Base-by-base conservation (phyloP, 92 coral and sea anemone species). In the Zoanthus sansibaricus region DNA sequence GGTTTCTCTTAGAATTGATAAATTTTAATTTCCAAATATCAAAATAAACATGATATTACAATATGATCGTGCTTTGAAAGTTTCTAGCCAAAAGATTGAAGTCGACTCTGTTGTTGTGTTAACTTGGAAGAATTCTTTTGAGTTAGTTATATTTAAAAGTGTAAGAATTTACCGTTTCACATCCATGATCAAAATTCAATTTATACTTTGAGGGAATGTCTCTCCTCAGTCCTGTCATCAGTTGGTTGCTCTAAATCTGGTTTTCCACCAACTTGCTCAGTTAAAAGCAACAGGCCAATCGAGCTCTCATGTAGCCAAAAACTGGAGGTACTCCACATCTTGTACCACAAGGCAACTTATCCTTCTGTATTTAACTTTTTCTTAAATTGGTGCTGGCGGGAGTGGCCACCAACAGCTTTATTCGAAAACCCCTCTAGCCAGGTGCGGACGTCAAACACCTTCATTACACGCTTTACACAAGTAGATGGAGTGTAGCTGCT, bases 361-460 rank as follows among this genome's bases (percentile, higher is more conserved):
- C 33, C 58, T 11, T 18, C 49, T 15, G 4, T 18, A 11, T 46
- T 18, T 52, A 74, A 58, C 30, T 14, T 18, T 74, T 45, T 74
- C 58, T 74, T 74, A n/a, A 74, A 74, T 20, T 74, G 78, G 59
- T 74, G 78, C n/a, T 74, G 61, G 3, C 32, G 33, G 21, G 49
- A 44, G 49, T 74, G 78, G 12, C 78, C 58, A 10, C 21, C 30
- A 14, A 74, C 16, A 12, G 16, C n/a, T 0, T 15, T 56, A 16
- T 4, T 8, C 9, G 4, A 8, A 12, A 56, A 56, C 64, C 16
- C 14, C 13, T 56, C 64, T 3, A 56, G 64, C 64, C 13, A 56
- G 13, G 9, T 16, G 4, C 64, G 0, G 13, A 56, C 13, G 64
- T 56, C 13, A 56, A 56, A 56, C 4, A 56, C n/a, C 15, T 16